A percentile compares a stretch with the other conserved stretches of the same genome.
phyloP scores from a whole-genome alignment of 1,140 invertebrate genomes.

The Oscheius sp. region DNA sequence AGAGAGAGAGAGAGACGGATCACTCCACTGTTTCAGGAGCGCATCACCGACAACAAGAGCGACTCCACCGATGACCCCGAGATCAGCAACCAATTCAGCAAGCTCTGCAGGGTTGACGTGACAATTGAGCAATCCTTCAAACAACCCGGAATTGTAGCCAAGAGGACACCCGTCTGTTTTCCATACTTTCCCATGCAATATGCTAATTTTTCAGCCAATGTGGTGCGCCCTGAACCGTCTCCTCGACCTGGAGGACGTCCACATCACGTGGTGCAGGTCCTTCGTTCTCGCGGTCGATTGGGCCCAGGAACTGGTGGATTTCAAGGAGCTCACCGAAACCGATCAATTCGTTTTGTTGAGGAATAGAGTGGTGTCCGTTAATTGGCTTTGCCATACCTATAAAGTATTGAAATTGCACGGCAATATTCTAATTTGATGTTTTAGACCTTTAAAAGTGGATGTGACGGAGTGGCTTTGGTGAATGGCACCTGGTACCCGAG shows the following conservation, averaged over 20 bases:
- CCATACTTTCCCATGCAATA: neutral
- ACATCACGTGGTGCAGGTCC: conserved; percentile 43
- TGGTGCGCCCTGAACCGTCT: conserved; percentile 39
- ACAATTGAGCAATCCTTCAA: conserved; percentile 41
- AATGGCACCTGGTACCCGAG: conserved; percentile 43
- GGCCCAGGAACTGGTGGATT: conserved; percentile 32
- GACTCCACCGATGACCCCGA: conserved; percentile 26
- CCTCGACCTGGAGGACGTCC: conserved; percentile 39
- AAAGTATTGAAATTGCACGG: too few relatives aligned
- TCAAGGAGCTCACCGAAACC: conserved; percentile 23
- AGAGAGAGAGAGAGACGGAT: too few relatives aligned
- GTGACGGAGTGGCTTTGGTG: conserved; percentile 42
- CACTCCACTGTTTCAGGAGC: conserved; percentile 31
- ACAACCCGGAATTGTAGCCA: conserved; percentile 41
- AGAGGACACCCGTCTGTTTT: conserved; percentile 37
- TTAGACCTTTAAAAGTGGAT: conserved; percentile 44
- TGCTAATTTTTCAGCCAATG: conserved; percentile 32
- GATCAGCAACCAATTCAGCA: conserved; percentile 36
- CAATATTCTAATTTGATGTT: too few relatives aligned
- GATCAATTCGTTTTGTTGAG: conserved; percentile 40
- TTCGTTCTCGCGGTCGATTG: conserved; percentile 41
- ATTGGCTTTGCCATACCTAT: conserved; percentile 43
- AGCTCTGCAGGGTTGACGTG: conserved; percentile 40
- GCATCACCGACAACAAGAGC: conserved; percentile 22
- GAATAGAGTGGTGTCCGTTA: conserved; percentile 43